Conservation (phyloP, 1,140 invertebrate species). For the Asobara japonica region DNA sequence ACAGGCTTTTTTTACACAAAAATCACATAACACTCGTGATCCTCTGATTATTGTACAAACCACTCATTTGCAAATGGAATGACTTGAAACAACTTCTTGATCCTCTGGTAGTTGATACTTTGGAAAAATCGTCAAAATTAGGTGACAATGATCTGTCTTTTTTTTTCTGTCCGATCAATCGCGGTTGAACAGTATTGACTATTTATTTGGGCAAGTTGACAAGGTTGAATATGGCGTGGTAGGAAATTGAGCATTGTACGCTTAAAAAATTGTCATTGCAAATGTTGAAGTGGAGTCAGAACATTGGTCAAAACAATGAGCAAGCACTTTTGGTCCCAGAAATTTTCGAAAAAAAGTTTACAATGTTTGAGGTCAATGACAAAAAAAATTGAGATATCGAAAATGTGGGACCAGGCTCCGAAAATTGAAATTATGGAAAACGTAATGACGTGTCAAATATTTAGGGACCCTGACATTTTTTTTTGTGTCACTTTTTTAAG, state of each 20-base stretch:
- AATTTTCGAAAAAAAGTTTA: not conserved
- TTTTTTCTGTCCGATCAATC: not conserved
- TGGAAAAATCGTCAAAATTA: not conserved
- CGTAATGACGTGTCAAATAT: not conserved
- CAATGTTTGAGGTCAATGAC: not conserved
- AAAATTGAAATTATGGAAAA: not conserved
- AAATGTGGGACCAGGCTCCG: too few species aligned
- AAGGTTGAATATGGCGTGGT: not conserved
- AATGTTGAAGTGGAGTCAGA: not conserved
- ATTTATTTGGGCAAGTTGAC: not conserved
- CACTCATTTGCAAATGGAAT: not conserved
- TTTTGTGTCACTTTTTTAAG: too few species aligned
- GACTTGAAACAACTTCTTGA: not conserved
- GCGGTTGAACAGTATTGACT: too few species aligned
- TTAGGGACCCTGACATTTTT: too few species aligned
- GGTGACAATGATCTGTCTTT: not conserved
- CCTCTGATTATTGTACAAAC: not conserved
- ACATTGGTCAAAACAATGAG: too few species aligned
- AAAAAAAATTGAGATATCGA: not conserved
- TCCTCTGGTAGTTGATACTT: not conserved
- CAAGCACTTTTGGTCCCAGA: too few species aligned
- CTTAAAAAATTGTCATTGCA: not conserved
- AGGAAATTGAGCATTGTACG: not conserved
- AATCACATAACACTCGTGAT: not conserved
- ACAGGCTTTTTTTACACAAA: not conserved